Base-by-base conservation (phyloP, 2,888 invertebrate species). In the Nephrotoma guestfalica region DNA sequence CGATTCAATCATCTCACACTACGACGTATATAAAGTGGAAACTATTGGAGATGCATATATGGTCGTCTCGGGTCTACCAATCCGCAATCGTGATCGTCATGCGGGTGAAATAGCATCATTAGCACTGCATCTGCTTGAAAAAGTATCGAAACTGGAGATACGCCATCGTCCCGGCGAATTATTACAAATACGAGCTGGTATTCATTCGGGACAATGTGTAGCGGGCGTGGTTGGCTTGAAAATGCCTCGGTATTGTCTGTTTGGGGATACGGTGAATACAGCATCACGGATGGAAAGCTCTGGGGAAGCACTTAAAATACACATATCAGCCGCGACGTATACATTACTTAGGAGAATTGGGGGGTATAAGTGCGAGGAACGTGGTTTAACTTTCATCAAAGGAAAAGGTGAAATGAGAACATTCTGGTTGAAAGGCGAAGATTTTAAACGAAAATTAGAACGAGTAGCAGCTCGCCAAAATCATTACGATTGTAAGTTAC, bases 21-120 rank as follows among this genome's bases (percentile, higher is more conserved):
- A 96, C 90, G 96, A 97, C 89, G 96, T 96, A 5, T 96, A 96
- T 91, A 98, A 98, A 93, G 96, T 97, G 87, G 96, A 96, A 90
- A 96, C 96, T 0, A 96, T 96, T 89, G 96, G 96, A 0, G 96
- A 96, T 89, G 96, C 96, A 0, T 96, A 96, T 90, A 95, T 95
- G 96, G 96, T 96, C 42, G 96, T 95, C 0, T 95, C 96, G 11
- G 96, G 96, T 0, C 91, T 96, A 0, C 96, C 96, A 0, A 93
- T 96, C 86, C 92, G 95, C 86, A 96, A 95, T 90, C 94, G 95
- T 0, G 94, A 95, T 86, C 91, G 94, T 3, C 96, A 96, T 90
- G 96, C 95, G 0, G 95, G 95, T 0, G 96, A 96, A 90, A 95
- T 96, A 42, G 96, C 96, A 0, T 96, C 96, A 0, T 93, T 96